phyloP scores from a whole-genome alignment of 2,888 invertebrate genomes.

The Leucophenga maculata region DNA sequence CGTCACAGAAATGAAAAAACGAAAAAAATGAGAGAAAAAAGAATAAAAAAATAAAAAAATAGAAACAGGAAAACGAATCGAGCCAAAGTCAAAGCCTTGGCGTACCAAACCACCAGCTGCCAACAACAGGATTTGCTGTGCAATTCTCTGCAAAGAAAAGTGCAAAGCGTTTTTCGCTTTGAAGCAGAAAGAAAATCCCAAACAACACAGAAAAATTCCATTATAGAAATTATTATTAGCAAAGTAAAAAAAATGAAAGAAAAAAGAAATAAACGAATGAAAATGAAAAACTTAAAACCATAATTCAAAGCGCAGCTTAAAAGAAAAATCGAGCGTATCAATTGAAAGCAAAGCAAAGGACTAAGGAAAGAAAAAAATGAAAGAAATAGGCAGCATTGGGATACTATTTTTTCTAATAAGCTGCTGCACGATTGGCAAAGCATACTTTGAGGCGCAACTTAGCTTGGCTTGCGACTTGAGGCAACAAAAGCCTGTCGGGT shows the following conservation, averaged over 20 bases:
- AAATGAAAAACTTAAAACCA: constrained; percentile 7
- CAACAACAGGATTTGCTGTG: background rate
- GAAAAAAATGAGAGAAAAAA: background rate
- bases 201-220: constrained; percentile 16
- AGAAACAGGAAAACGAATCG: background rate
- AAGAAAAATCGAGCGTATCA: constrained; percentile 22
- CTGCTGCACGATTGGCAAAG: background rate
- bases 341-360: constrained; percentile 15
- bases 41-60: background rate
- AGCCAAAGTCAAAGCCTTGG: background rate
- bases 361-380: constrained; percentile 3
- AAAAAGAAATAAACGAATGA: background rate
- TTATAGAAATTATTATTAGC: constrained; percentile 19
- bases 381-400: background rate
- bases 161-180: background rate
- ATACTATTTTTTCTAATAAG: background rate
- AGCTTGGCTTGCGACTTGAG: background rate
- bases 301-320: constrained; percentile 22
- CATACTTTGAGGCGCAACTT: background rate
- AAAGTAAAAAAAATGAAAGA: background rate
- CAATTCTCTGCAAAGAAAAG: background rate
- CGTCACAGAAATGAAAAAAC: background rate
- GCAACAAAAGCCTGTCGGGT: constrained; percentile 43
- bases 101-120: constrained; percentile 2
- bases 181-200: background rate